Base-by-base conservation (phyloP, 2,113 vertebrate genomes). In the Murina feae region DNA sequence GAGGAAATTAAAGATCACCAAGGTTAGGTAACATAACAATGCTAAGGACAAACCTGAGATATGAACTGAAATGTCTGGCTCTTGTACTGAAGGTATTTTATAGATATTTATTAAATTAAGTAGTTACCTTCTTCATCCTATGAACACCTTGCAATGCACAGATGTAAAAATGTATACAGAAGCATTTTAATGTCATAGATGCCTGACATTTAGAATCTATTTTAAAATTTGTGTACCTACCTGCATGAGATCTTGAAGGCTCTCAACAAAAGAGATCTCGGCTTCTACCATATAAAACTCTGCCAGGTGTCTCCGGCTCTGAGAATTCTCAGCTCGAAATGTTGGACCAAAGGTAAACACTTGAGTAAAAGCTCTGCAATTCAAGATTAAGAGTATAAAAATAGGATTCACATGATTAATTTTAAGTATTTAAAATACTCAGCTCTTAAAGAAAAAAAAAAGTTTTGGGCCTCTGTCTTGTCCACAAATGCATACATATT, bases 281-380 rank as follows among this genome's bases (percentile, higher is more conserved):
- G 99, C 99, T 97, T 99, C 99, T 91, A 99, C 99, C 99, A 99
- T 99, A 88, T 99, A 99, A 98, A 99, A 99, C 98, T 99, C 99
- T 0, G 99, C 99, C 97, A 99, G 98, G 96, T 99, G 99, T 74
- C 99, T 98, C 49, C 99, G 99, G 96, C 98, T 99, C 97, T 99
- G 99, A 0, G 99, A 99, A 97, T 99, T 99, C 96, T 99, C 99
- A 0, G 99, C 99, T 94, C 99, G 98, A 96, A 99, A 99, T 0
- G 99, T 99, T 0, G 99, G 99, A 16, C 99, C 99, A 35, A 99
- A 99, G 86, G 99, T 98, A 97, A 99, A 99, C n/a, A 99, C 99
- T 1, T 96, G 98, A 44, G 98, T 98, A 96, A 99, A 99, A 63
- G 99, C 99, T 91, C 99, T 99, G 95, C n/a, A 97, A 93, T 92